These are phyloP conservation scores for Zaprionus inermis DNA, from an alignment of 1,140 invertebrate species.

Conservation along the genomic window DNA sequence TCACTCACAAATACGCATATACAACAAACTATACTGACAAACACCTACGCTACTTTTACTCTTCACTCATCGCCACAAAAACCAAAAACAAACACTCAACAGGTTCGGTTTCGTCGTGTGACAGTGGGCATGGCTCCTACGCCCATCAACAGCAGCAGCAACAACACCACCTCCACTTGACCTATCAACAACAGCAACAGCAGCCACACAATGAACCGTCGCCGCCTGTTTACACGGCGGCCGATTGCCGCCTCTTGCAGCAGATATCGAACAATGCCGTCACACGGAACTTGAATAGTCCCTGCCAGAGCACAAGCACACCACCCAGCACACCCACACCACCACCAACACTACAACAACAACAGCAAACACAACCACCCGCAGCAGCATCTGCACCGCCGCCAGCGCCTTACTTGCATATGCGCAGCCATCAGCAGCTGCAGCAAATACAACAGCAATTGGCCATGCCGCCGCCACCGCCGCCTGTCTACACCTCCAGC, in stretches of 20 bases:
- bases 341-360: slow-evolving; percentile 42
- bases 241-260: slow-evolving; percentile 77
- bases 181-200: slow-evolving; percentile 52
- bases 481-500: slow-evolving; percentile 67
- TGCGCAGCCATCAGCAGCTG: slow-evolving; percentile 55
- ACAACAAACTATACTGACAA: slow-evolving; percentile 29
- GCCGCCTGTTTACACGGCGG: slow-evolving; percentile 77
- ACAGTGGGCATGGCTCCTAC: slow-evolving; percentile 93
- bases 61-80: slow-evolving; percentile 45
- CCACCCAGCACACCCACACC: slow-evolving; percentile 73
- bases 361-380: slow-evolving; percentile 19
- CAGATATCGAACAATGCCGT: slow-evolving; percentile 82
- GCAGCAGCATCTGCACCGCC: slow-evolving; percentile 42
- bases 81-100: slow-evolving; percentile 54
- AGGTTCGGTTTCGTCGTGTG: slow-evolving; percentile 93
- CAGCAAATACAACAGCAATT: slow-evolving; percentile 65
- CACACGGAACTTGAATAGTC: slow-evolving; percentile 69
- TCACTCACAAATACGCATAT: slow-evolving; percentile 16
- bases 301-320: slow-evolving; percentile 67
- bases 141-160: slow-evolving; percentile 86
- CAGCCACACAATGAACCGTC: slow-evolving; percentile 55
- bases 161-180: slow-evolving; percentile 84
- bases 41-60: slow-evolving; percentile 56
- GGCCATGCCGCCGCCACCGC: slow-evolving; percentile 73
- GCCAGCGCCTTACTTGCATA: slow-evolving; percentile 63